A percentile compares a stretch with the other conserved stretches of the same genome.
Conservation (phyloP, 2,113 vertebrate species). For the Microcebus jonahi region DNA sequence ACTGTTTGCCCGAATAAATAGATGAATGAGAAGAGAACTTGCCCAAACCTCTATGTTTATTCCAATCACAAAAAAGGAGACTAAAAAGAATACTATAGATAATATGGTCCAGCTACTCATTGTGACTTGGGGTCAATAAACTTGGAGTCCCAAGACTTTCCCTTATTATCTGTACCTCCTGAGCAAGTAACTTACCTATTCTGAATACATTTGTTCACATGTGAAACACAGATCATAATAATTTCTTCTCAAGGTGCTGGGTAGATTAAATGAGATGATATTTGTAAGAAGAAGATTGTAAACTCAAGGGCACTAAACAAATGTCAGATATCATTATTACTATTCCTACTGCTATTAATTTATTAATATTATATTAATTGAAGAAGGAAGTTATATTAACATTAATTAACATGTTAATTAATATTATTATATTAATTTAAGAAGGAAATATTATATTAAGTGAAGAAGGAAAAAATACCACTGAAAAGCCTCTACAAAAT, state of each 20-base stretch:
- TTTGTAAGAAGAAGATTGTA: neutral
- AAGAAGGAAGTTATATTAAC: no score
- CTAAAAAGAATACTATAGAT: neutral
- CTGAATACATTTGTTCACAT: neutral
- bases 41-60: neutral
- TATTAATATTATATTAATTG: neutral
- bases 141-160: neutral
- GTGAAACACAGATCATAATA: neutral
- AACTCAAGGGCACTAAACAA: neutral
- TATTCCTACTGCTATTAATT: neutral
- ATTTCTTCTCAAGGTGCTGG: neutral
- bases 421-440: neutral
- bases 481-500: neutral
- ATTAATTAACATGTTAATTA: no score
- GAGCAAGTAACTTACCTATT: neutral
- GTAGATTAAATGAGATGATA: neutral
- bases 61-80: neutral
- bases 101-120: neutral
- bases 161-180: neutral
- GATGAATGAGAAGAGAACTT: conserved; percentile 19
- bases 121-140: neutral
- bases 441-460: no score
- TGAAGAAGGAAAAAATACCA: neutral
- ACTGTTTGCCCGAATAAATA: neutral
- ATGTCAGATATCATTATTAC: neutral